Evolutionary conservation across 2,113 vertebrate species (phyloP), one percentile per base, ranked within the genome.

Genomic region (Vulpes ferrilata): DNA sequence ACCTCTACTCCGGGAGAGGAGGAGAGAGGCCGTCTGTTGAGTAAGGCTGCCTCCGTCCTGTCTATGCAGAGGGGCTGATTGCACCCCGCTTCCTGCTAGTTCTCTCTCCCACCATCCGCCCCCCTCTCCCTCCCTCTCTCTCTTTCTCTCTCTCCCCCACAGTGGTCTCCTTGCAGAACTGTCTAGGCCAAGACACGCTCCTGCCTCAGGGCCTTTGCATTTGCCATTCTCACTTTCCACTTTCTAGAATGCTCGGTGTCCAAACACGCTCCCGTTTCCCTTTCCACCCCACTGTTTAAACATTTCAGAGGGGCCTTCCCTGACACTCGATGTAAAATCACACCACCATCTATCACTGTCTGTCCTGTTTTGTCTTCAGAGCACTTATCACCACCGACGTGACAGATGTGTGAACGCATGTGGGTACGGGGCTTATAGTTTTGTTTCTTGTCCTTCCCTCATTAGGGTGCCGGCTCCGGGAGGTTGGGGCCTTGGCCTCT

Each of bases 31-130:
- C 35, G 43, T 17, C 12, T 5, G 8, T 48, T 32, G 15, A 23
- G 17, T 20, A 67, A 12, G 27, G 15, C 67, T 81, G 7, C 38
- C 59, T 89, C 15, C 2, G 0, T 23, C 30, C 35, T 48, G 16
- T 23, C 27, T 88, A 38, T 6, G 13, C 81, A 57, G 32, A 19
- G 2, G 10, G 9, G 27, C 80, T 23, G 32, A 11, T 8, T 1
- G 69, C 27, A 4, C 12, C 23, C 15, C 22, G 17, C 2, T 32
- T 23, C 15, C 64, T 9, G 1, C 27, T 3, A 0, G 11, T 32
- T 79, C 83, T 57, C 64, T 48, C 43, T 10, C 9, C 51, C 17
- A 35, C 71, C 25, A 1, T 25, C 64, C 43, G 7, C 43, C 43
- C 35, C 32, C n/a, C 53, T 15, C 35, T 80, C 53, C 32, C 27